A percentile compares a stretch with the other conserved stretches of the same genome.
Conservation (phyloP, 2,888 invertebrate genomes). For the Coleophora deauratella region DNA sequence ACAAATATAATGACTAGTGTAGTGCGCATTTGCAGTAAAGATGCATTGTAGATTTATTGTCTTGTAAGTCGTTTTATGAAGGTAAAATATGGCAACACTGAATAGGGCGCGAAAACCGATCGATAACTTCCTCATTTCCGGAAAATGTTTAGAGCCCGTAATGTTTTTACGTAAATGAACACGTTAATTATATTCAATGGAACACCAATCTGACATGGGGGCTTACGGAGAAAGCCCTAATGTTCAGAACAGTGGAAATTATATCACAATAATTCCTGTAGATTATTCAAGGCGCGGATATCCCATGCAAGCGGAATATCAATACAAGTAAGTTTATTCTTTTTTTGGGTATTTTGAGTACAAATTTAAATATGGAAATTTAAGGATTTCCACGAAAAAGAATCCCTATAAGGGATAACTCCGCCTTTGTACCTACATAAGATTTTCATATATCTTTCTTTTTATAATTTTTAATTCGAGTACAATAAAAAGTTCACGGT, state of each 20-base stretch:
- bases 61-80: no score
- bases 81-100: constrained; percentile 25
- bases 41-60: no score
- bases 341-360: no score
- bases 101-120: constrained; percentile 45
- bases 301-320: constrained; percentile 73
- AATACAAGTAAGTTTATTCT: constrained; percentile 64
- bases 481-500: no score
- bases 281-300: constrained; percentile 73
- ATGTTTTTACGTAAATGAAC: background rate
- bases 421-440: no score
- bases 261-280: constrained; percentile 75
- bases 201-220: constrained; percentile 64
- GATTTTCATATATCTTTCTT: no score
- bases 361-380: background rate
- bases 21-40: no score
- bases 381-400: no score
- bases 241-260: constrained; percentile 68
- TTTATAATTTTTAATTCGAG: no score
- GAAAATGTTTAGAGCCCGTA: constrained; percentile 11
- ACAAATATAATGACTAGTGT: no score
- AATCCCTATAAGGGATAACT: no score
- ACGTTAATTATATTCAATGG: constrained; percentile 59
- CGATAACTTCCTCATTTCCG: constrained; percentile 35
- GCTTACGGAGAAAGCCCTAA: constrained; percentile 64